phyloP scores from a whole-genome alignment of 1,140 invertebrate genomes.

The Microplitis demolitor region DNA sequence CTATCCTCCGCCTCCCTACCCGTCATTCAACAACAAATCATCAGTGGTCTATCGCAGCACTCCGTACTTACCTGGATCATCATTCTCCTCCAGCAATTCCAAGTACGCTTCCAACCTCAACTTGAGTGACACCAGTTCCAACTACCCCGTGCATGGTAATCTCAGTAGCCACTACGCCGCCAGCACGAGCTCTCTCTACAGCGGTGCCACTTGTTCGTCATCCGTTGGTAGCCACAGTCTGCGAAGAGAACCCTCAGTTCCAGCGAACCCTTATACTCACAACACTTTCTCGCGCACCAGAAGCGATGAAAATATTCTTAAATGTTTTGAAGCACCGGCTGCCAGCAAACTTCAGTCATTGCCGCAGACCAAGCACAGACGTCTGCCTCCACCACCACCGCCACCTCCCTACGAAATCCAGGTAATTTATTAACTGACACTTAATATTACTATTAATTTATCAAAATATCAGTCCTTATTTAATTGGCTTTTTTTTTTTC shows the following conservation, averaged over 20 bases:
- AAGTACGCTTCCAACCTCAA: conserved; percentile 78
- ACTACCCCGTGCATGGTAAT: conserved; percentile 46
- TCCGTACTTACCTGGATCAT: conserved; percentile 72
- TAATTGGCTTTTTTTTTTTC: neutral
- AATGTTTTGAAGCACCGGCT: conserved; percentile 62
- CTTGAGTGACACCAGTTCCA: conserved; percentile 60
- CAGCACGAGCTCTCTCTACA: conserved; percentile 60
- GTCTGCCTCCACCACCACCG: conserved; percentile 73
- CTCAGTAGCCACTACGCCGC: conserved; percentile 54
- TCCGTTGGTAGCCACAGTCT: conserved; percentile 59
- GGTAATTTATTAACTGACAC: conserved; percentile 35
- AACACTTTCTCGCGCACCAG: conserved; percentile 69
- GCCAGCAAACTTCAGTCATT: conserved; percentile 49
- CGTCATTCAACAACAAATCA: conserved; percentile 65
- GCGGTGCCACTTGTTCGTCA: conserved; percentile 59
- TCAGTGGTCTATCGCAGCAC: conserved; percentile 80
- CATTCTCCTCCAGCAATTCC: conserved; percentile 64
- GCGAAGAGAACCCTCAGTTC: conserved; percentile 60
- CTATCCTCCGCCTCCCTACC: conserved; percentile 62
- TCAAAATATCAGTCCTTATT: no score
- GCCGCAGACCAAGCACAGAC: conserved; percentile 66
- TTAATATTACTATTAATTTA: neutral
- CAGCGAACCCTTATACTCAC: conserved; percentile 58
- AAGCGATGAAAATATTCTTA: conserved; percentile 80
- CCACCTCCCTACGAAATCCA: conserved; percentile 71